Percentiles rank a stretch among this genome's conserved stretches.
phyloP scores from a whole-genome alignment of 2,888 invertebrate species.

The Smittia aterrima region DNA sequence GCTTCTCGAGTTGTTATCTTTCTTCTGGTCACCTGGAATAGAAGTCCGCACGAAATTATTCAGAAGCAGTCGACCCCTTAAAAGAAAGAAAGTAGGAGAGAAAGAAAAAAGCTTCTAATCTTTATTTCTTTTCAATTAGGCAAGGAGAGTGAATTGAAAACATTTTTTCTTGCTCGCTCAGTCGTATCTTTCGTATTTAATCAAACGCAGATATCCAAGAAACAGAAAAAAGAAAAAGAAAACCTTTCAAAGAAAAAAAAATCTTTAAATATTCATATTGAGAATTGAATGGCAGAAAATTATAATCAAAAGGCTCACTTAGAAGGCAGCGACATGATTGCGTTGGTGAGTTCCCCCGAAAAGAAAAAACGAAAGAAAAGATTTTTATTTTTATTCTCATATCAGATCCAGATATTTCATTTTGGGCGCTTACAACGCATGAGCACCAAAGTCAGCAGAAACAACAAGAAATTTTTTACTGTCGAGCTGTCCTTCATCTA shows the following conservation, averaged over 20 bases:
- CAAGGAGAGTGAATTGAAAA: constrained; percentile 33
- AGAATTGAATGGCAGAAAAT: constrained; percentile 18
- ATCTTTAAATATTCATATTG: constrained; percentile 22
- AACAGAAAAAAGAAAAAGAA: not conserved
- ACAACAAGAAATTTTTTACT: constrained; percentile 28
- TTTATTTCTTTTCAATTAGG: constrained; percentile 36
- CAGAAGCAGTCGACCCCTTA: not conserved
- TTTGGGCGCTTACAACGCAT: constrained; percentile 13
- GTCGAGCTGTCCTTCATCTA: constrained; percentile 35
- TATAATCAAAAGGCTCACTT: constrained; percentile 32
- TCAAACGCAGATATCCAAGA: not conserved
- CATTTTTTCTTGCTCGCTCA: not conserved
- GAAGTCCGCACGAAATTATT: not conserved
- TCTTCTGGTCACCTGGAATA: not conserved
- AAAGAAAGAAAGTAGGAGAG: not conserved
- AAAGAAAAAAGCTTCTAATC: not conserved
- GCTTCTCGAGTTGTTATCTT: not conserved
- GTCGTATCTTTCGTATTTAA: not conserved
- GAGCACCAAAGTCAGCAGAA: constrained; percentile 34
- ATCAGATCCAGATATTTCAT: constrained; percentile 16
- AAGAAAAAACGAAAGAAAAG: not conserved
- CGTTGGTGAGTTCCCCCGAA: not conserved
- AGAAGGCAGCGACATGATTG: not conserved
- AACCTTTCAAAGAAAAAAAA: not conserved
- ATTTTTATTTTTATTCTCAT: constrained; percentile 12